A percentile compares a stretch with the other conserved stretches of the same genome.
Conservation (phyloP, 1,140 invertebrate species). For the Drosophila parabipectinata region DNA sequence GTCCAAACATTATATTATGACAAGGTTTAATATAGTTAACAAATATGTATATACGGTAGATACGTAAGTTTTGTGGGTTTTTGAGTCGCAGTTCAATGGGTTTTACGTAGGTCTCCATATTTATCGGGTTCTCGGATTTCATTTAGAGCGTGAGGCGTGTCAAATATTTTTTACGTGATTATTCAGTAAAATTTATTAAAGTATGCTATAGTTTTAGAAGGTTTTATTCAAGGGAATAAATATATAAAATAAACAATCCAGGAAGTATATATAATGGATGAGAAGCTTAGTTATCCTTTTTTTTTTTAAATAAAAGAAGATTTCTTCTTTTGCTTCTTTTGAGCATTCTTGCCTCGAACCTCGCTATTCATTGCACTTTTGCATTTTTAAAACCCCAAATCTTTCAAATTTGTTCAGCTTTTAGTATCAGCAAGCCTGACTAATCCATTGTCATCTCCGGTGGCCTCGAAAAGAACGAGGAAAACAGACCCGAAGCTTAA, state of each 20-base stretch:
- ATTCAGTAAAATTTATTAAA: background rate
- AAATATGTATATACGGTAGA: conserved; percentile 15
- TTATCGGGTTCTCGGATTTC: conserved; percentile 19
- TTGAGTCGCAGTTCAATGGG: conserved; percentile 20
- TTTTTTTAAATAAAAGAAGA: too few species aligned
- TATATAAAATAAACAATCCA: too few species aligned
- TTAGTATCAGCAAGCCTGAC: conserved; percentile 1
- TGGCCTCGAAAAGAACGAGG: conserved; percentile 20
- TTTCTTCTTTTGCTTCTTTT: too few species aligned
- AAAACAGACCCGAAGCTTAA: conserved; percentile 16
- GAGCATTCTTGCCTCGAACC: too few species aligned
- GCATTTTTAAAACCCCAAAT: conserved; percentile 4
- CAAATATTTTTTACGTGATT: conserved; percentile 19
- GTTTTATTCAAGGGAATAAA: background rate
- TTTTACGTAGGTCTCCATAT: conserved; percentile 20
- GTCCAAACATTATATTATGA: conserved; percentile 15
- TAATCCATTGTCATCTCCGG: conserved; percentile 41
- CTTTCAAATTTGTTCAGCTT: background rate
- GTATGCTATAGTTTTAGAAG: background rate
- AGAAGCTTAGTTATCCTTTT: too few species aligned
- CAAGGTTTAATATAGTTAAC: conserved; percentile 31
- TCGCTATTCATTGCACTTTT: background rate
- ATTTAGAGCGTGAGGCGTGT: conserved; percentile 37
- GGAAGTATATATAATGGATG: too few species aligned
- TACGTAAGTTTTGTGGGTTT: conserved; percentile 6